phyloP scores from a whole-genome alignment of 2,888 invertebrate genomes.

The Calameuta filiformis region DNA sequence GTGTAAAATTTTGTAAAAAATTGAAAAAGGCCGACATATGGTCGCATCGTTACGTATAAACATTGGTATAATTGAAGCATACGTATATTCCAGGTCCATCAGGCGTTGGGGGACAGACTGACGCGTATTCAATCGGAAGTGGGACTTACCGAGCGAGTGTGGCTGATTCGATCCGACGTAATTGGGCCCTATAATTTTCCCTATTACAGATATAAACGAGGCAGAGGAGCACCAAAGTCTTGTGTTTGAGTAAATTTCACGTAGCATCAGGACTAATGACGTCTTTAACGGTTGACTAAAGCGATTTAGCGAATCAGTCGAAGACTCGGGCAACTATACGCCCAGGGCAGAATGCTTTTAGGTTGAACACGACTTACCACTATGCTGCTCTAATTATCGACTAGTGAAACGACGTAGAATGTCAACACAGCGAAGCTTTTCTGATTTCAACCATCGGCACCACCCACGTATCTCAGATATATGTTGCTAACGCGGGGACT shows the following conservation, averaged over 20 bases:
- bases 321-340: slow-evolving; percentile 16
- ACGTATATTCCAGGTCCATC: neutral
- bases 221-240: neutral
- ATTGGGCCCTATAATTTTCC: neutral
- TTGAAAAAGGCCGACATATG: neutral
- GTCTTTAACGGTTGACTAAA: slow-evolving; percentile 35
- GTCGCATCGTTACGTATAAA: neutral
- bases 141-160: too few species aligned
- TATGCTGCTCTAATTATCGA: slow-evolving; percentile 51
- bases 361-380: slow-evolving; percentile 48
- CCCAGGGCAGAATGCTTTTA: slow-evolving; percentile 47
- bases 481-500: neutral
- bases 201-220: neutral
- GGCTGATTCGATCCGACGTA: neutral
- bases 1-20: neutral
- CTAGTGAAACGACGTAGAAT: slow-evolving; percentile 1
- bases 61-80: neutral
- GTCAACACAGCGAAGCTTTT: neutral
- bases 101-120: neutral
- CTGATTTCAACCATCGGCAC: neutral
- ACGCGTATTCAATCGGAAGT: too few species aligned
- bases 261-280: slow-evolving; percentile 38
- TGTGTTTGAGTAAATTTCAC: slow-evolving; percentile 7
- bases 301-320: slow-evolving; percentile 37
- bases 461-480: neutral